Evolutionary conservation across 1,140 invertebrate genomes (phyloP).

Genomic region (Diorhabda sublineata): DNA sequence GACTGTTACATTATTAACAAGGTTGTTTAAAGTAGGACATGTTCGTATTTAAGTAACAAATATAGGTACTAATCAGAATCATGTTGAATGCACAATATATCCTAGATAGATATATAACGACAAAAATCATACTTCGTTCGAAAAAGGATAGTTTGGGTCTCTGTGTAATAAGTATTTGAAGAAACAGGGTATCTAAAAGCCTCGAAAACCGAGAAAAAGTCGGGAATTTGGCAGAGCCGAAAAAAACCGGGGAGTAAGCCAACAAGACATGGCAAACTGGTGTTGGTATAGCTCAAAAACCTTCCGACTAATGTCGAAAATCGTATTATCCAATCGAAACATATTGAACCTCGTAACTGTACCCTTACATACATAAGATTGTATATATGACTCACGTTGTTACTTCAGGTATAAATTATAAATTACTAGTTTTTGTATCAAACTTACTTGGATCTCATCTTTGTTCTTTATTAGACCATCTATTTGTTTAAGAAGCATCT

Average conservation of each 20-base stretch:
- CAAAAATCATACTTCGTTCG: slow-evolving; percentile 50
- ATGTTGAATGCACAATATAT: slow-evolving; percentile 53
- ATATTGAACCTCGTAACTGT: too few relatives aligned
- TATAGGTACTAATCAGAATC: slow-evolving; percentile 39
- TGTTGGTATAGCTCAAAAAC: too few relatives aligned
- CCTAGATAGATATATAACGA: slow-evolving; percentile 59
- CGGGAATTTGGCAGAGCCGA: too few relatives aligned
- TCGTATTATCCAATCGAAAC: too few relatives aligned
- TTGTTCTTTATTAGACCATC: slow-evolving; percentile 32
- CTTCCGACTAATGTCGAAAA: too few relatives aligned
- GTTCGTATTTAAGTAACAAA: slow-evolving; percentile 57
- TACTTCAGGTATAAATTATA: not conserved
- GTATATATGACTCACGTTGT: too few relatives aligned
- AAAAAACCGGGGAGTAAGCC: too few relatives aligned
- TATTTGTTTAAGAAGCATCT: slow-evolving; percentile 33
- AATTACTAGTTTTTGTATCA: not conserved
- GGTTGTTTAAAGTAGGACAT: slow-evolving; percentile 59
- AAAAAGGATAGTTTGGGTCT: slow-evolving; percentile 59
- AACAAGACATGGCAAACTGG: too few relatives aligned
- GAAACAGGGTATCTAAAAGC: not conserved
- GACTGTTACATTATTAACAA: slow-evolving; percentile 50
- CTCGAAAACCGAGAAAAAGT: too few relatives aligned
- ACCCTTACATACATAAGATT: too few relatives aligned
- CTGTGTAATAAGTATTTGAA: slow-evolving; percentile 45
- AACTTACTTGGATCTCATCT: slow-evolving; percentile 35